Percentiles rank a stretch among this genome's conserved stretches.
phyloP scores from a whole-genome alignment of 2,113 vertebrate species.

The Lagopus muta region DNA sequence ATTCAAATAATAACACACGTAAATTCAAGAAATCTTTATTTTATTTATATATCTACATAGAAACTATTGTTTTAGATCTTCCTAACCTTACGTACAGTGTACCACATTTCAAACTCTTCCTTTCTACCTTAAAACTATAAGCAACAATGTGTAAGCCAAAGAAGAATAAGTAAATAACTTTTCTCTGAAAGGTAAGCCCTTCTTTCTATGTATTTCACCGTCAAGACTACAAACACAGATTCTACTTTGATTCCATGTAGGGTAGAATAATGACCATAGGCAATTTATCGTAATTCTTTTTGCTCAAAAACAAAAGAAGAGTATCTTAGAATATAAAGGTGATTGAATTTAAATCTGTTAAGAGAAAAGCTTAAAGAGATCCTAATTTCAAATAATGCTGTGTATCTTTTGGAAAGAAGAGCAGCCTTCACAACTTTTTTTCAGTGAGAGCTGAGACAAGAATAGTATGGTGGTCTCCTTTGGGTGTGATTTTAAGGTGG shows the following conservation, averaged over 20 bases:
- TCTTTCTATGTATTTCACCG: background rate
- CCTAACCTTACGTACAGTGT: background rate
- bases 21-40: background rate
- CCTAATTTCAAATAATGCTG: background rate
- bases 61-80: background rate
- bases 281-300: background rate
- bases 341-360: background rate
- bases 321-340: background rate
- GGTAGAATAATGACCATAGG: background rate
- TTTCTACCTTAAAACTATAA: background rate
- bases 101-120: background rate
- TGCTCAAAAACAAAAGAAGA: background rate
- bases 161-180: background rate
- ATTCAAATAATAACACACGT: background rate
- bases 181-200: background rate
- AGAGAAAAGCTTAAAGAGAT: background rate
- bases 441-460: background rate
- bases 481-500: background rate
- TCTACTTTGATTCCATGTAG: background rate
- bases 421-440: background rate
- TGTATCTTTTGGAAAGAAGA: background rate
- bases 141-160: background rate
- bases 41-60: accelerated
- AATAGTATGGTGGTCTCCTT: background rate
- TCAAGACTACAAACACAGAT: background rate